Base-by-base conservation (phyloP, 1,140 invertebrate genomes). In the Drosophila malerkotliana region DNA sequence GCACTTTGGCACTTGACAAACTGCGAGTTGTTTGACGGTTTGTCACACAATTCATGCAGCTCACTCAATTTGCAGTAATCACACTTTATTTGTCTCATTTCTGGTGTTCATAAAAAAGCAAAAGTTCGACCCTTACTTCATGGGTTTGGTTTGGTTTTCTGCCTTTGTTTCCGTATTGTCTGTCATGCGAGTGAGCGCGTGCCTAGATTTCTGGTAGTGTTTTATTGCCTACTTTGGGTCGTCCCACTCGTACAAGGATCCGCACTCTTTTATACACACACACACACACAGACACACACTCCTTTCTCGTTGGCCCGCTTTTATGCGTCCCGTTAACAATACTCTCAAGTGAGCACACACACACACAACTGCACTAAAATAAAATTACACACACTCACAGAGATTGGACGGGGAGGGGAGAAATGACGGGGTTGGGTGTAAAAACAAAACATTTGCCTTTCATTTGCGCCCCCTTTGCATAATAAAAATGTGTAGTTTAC, bases 401-500 rank as follows among this genome's bases (percentile, higher is more conserved):
- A 47, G 10, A 15, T 44, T 44, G 51, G 15, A 41, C 24, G n/a
- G 7, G 45, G 9, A 49, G 18, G 26, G 18, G 18, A 44, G 18
- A 59, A 12, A 3, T 37, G 34, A 10, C 10, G 32, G 21, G 63
- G 59, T 18, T 48, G 71, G 74, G 71, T 57, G 79, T 44, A 83
- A 79, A 81, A 88, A 87, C 77, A 87, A 87, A 87, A 87, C 82
- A 87, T 87, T 87, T 87, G 82, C 82, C 79, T 87, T 87, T 87
- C 82, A 87, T 87, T 87, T 87, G 79, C 79, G 79, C 85, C 79
- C 82, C 79, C 82, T 88, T 87, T 87, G 82, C 82, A 87, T 87
- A 88, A 83, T 87, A 87, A 87, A 87, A 87, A 87, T 88, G 83
- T 88, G 79, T 88, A 87, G 82, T 87, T 87, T 83, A 79, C 67